A percentile compares a stretch with the other conserved stretches of the same genome.
Evolutionary conservation across 1,140 invertebrate species (phyloP).

Genomic region (Drosophila ohnishii): DNA sequence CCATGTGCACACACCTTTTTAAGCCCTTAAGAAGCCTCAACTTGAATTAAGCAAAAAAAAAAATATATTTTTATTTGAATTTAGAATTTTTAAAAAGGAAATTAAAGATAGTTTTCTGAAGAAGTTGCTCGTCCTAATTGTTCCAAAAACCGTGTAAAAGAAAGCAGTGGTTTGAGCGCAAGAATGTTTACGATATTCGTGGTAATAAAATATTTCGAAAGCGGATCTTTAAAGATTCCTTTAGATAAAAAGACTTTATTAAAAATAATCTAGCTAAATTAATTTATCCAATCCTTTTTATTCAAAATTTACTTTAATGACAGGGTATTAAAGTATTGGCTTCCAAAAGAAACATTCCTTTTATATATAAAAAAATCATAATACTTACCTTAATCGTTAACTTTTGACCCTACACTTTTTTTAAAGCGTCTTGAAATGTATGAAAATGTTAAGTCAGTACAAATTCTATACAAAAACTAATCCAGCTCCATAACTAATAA

Average conservation of each 20-base stretch:
- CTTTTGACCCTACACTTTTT: neutral
- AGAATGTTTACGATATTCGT: neutral
- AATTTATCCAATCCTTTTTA: neutral
- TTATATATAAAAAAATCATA: neutral
- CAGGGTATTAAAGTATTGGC: neutral
- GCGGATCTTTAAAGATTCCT: neutral
- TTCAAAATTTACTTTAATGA: neutral
- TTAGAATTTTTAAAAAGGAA: neutral
- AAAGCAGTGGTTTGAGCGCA: neutral
- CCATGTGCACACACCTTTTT: too few relatives aligned
- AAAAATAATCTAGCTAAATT: too few relatives aligned
- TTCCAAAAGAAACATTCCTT: neutral
- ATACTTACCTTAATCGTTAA: neutral
- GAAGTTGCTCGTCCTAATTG: neutral
- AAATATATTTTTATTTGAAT: too few relatives aligned
- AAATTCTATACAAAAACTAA: too few relatives aligned
- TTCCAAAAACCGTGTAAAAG: neutral
- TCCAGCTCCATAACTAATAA: too few relatives aligned
- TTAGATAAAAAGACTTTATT: neutral
- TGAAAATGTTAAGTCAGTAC: too few relatives aligned
- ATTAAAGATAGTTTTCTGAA: neutral
- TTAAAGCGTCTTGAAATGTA: too few relatives aligned
- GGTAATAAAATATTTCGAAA: neutral
- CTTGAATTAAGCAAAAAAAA: neutral
- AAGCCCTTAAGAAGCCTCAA: neutral